Evolutionary conservation across 2,113 vertebrate genomes (phyloP).

Genomic region (Microcebus murinus): DNA sequence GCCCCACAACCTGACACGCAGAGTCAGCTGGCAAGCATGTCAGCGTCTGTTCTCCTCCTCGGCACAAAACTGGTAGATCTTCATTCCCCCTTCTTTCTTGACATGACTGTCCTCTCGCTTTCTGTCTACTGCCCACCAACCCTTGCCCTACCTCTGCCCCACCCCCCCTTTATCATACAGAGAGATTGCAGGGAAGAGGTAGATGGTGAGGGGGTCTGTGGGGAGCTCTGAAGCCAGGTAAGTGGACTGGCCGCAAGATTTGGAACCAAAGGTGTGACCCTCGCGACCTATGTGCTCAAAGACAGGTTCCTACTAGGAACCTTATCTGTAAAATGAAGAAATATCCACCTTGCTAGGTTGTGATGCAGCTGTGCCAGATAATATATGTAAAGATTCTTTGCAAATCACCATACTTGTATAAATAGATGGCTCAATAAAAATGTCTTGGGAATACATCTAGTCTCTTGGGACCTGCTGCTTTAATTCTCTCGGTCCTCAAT

Average conservation of each 20-base stretch:
- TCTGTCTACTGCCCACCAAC: neutral
- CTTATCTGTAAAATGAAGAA: neutral
- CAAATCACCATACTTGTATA: neutral
- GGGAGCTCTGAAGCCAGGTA: neutral
- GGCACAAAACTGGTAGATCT: neutral
- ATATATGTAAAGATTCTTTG: neutral
- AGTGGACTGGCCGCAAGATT: neutral
- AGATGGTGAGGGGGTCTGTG: rapidly evolving
- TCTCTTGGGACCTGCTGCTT: neutral
- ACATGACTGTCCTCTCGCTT: neutral
- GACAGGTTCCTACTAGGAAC: neutral
- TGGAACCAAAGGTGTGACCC: neutral
- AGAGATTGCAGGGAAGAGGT: neutral
- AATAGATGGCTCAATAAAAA: neutral
- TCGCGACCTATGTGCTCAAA: neutral
- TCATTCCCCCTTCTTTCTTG: neutral
- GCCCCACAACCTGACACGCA: too few species aligned
- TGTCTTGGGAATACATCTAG: neutral
- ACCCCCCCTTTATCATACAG: neutral
- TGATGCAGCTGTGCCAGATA: neutral
- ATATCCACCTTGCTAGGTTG: neutral
- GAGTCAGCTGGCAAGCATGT: neutral
- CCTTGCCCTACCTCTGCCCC: neutral
- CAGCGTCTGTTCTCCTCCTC: neutral
- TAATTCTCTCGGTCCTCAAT: neutral